Conservation (phyloP, 2,113 vertebrate species). For the Chunga burmeisteri region DNA sequence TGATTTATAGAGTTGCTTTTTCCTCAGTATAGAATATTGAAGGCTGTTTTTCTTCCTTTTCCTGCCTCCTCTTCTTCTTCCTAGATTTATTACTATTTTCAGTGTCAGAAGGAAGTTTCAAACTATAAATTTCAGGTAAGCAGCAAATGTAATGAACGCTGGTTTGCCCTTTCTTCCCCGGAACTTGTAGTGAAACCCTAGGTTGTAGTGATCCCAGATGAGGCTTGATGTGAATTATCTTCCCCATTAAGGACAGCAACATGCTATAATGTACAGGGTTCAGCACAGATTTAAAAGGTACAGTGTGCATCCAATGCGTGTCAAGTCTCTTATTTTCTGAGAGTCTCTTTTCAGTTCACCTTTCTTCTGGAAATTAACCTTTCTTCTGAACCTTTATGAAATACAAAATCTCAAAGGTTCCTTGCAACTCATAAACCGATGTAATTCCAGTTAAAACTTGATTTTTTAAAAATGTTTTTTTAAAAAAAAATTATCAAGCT, state of each 20-base stretch:
- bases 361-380: background rate
- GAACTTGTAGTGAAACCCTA: background rate
- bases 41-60: slow-evolving; percentile 15
- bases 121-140: background rate
- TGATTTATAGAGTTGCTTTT: slow-evolving; percentile 34
- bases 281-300: background rate
- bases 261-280: background rate
- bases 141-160: background rate
- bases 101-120: background rate
- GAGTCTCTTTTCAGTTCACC: background rate
- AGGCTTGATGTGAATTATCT: background rate
- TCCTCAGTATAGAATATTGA: background rate
- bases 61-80: background rate
- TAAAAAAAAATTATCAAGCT: background rate
- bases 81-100: background rate
- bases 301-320: background rate
- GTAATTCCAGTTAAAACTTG: background rate
- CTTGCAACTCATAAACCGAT: background rate
- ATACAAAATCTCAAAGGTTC: background rate
- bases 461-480: background rate
- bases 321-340: background rate
- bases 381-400: background rate
- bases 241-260: background rate
- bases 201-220: background rate
- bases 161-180: background rate